Evolutionary conservation across 2,888 invertebrate species (phyloP), one percentile per base, ranked within the genome.

Genomic region (Pandemis corylana): DNA sequence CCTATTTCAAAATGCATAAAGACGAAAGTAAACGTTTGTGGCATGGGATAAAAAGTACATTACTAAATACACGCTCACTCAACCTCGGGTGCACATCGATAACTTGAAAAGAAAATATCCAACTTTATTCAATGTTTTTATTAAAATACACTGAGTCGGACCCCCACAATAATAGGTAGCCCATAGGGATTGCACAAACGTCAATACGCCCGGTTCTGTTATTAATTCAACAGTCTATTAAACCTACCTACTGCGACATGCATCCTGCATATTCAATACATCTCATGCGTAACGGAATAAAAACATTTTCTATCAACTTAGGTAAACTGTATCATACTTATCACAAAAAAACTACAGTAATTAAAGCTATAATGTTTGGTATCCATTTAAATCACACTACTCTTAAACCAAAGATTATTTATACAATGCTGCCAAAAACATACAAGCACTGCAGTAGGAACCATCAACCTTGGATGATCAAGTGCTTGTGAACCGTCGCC

Each of bases 351-450:
- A 71, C 67, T 71, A 75, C 53, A 71, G 46, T 71, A 70, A 75
- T 75, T 75, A 75, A 75, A 75, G 75, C 75, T 75, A 75, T 75
- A 62, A 71, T 62, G 63, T 75, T 75, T 75, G 75, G 75, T 71
- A 70, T 75, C 67, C 53, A 61, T 62, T 68, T 67, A 70, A 65
- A 74, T 74, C 65, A 74, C 73, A 74, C 65, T 65, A 61, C 42
- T 65, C 69, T 74, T 74, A 49, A 73, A 61, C 49, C 5, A 61
- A 68, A 53, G 5, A 28, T 68, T 70, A 41, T 59, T 49, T 20
- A 70, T 51, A 53, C 49, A 74, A 69, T 61, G 69, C 61, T 28
- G 65, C 28, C 65, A 9, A 66, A 46, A 66, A 69, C 42, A 68
- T 69, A 69, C 68, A 65, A 69, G 69, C 65, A 66, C 61, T 64